Conservation (phyloP, 2,888 invertebrate genomes). For the Sminthurides aquaticus region DNA sequence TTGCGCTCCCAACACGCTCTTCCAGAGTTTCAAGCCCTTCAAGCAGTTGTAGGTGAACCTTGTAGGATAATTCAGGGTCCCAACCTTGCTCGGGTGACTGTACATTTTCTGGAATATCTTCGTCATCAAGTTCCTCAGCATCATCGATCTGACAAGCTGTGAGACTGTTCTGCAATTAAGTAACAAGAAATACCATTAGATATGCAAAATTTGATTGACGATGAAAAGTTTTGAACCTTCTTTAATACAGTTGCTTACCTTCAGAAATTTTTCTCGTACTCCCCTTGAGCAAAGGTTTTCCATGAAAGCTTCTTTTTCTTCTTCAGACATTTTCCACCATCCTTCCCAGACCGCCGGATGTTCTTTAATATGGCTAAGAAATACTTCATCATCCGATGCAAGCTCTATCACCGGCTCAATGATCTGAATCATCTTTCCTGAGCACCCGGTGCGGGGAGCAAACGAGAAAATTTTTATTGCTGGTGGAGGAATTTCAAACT, state of each 20-base stretch:
- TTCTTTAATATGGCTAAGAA: conserved; percentile 26
- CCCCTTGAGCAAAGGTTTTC: conserved; percentile 28
- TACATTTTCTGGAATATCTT: conserved; percentile 25
- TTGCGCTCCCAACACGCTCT: conserved; percentile 70
- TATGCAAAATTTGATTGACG: neutral
- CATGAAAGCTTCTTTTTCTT: conserved; percentile 17
- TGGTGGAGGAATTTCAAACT: conserved; percentile 33
- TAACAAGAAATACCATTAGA: neutral
- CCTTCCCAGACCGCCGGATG: conserved; percentile 22
- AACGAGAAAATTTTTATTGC: conserved; percentile 40
- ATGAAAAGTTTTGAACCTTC: neutral
- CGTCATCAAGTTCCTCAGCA: conserved; percentile 29
- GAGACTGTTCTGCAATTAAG: conserved; percentile 14
- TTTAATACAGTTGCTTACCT: too few relatives aligned
- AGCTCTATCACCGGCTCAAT: conserved; percentile 21
- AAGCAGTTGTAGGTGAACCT: conserved; percentile 72
- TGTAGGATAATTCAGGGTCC: conserved; percentile 62
- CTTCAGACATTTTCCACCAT: conserved; percentile 24
- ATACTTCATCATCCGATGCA: conserved; percentile 33
- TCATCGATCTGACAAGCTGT: conserved; percentile 18
- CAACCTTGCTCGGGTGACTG: conserved; percentile 49
- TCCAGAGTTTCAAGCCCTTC: conserved; percentile 79
- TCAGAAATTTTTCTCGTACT: conserved; percentile 30
- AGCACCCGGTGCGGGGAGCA: conserved; percentile 27
- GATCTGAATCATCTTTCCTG: conserved; percentile 27